These are phyloP conservation scores for Campopleginae sp. DNA, from an alignment of 2,888 invertebrate species.

Conservation along the genomic window DNA sequence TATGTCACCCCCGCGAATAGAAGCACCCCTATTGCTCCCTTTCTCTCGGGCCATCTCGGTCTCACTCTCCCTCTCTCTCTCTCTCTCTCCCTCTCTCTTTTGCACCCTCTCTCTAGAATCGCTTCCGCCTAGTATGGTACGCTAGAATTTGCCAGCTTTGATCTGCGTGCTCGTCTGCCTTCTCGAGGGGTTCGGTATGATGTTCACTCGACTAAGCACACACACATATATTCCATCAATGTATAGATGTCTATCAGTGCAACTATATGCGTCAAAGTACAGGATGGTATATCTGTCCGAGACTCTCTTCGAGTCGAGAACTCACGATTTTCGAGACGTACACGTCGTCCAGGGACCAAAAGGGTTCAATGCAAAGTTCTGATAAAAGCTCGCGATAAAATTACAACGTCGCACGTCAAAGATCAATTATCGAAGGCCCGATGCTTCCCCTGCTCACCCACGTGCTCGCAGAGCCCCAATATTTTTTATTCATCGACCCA, in stretches of 20 bases:
- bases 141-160: slow-evolving; percentile 77
- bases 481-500: background rate
- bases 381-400: slow-evolving; percentile 63
- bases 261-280: slow-evolving; percentile 21
- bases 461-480: background rate
- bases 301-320: slow-evolving; percentile 53
- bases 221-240: background rate
- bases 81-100: slow-evolving; percentile 24
- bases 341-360: slow-evolving; percentile 50
- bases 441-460: background rate
- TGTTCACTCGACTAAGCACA: slow-evolving; percentile 45
- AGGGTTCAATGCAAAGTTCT: slow-evolving; percentile 45
- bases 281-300: slow-evolving; percentile 16
- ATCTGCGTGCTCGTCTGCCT: slow-evolving; percentile 74
- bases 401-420: slow-evolving; percentile 52
- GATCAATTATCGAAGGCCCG: slow-evolving; percentile 55
- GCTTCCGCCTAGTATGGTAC: slow-evolving; percentile 67
- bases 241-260: background rate
- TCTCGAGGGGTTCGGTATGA: slow-evolving; percentile 64
- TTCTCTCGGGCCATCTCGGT: slow-evolving; percentile 66
- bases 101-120: slow-evolving; percentile 62
- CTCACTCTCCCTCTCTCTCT: slow-evolving; percentile 68
- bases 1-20: slow-evolving; percentile 79
- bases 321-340: slow-evolving; percentile 61
- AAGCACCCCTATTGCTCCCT: slow-evolving; percentile 56